Conservation (phyloP, 2,888 invertebrate genomes). For the Sesia bembeciformis region DNA sequence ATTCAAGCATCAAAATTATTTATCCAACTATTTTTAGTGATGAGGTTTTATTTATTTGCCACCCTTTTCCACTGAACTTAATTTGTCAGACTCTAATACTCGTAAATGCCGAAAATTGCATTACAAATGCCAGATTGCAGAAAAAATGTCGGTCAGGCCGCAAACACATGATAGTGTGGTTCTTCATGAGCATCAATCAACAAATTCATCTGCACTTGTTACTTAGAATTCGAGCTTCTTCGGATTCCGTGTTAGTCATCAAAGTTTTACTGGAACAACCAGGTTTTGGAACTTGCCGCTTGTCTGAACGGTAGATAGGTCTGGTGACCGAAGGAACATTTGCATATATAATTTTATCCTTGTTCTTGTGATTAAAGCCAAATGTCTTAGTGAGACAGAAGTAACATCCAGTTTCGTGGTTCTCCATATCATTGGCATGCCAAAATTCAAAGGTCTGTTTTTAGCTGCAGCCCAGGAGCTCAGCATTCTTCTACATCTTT, state of each 20-base stretch:
- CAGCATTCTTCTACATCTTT: slow-evolving; percentile 1
- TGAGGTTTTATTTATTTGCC: no score
- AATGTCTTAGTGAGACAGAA: slow-evolving; percentile 2
- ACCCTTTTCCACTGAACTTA: no score
- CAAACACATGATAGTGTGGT: no score
- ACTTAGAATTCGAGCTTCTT: background rate
- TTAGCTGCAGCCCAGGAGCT: slow-evolving; percentile 2
- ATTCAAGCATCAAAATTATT: no score
- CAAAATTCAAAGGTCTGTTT: background rate
- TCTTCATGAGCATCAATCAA: background rate
- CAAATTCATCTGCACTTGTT: background rate
- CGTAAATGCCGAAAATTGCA: no score
- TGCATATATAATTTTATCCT: background rate
- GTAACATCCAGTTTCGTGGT: background rate
- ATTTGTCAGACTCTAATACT: no score
- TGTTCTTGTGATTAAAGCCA: background rate
- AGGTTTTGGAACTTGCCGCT: background rate
- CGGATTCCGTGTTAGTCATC: background rate
- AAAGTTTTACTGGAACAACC: background rate
- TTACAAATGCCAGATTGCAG: no score
- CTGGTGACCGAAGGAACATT: background rate
- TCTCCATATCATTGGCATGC: slow-evolving; percentile 2
- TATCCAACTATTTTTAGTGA: no score
- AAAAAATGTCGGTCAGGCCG: no score
- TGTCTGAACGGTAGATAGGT: background rate